Conservation (phyloP, 2,888 invertebrate species). For the Ametastegia equiseti region DNA sequence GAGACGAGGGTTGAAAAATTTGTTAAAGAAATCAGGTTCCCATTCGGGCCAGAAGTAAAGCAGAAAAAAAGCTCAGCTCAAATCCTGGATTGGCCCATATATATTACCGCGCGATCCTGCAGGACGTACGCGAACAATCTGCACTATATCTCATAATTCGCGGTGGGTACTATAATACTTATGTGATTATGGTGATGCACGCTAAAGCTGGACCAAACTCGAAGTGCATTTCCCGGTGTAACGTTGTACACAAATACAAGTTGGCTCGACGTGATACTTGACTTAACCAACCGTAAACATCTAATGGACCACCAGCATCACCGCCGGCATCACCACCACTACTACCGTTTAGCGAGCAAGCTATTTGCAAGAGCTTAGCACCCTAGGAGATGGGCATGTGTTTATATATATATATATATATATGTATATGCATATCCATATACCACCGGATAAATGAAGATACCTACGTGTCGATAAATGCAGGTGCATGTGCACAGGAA, state of each 20-base stretch:
- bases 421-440: background rate
- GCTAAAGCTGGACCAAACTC: background rate
- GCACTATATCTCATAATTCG: background rate
- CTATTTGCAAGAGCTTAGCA: constrained; percentile 31
- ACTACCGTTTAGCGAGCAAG: constrained; percentile 17
- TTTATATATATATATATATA: constrained; percentile 4
- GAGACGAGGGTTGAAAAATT: too few relatives aligned
- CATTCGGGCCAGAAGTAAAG: too few relatives aligned
- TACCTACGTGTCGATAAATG: background rate
- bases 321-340: background rate
- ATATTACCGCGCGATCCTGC: background rate
- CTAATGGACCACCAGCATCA: constrained; percentile 34
- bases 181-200: constrained; percentile 11
- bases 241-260: constrained; percentile 17
- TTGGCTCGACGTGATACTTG: constrained; percentile 30
- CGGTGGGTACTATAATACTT: background rate
- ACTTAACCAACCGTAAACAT: constrained; percentile 45
- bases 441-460: too few relatives aligned
- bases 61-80: too few relatives aligned
- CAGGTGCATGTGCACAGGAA: background rate
- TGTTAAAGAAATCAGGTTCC: too few relatives aligned
- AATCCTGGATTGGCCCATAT: too few relatives aligned
- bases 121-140: background rate
- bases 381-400: background rate
- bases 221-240: constrained; percentile 16